A percentile compares a stretch with the other conserved stretches of the same genome.
Conservation (phyloP, 2,888 invertebrate genomes). For the Tetropium fuscum region DNA sequence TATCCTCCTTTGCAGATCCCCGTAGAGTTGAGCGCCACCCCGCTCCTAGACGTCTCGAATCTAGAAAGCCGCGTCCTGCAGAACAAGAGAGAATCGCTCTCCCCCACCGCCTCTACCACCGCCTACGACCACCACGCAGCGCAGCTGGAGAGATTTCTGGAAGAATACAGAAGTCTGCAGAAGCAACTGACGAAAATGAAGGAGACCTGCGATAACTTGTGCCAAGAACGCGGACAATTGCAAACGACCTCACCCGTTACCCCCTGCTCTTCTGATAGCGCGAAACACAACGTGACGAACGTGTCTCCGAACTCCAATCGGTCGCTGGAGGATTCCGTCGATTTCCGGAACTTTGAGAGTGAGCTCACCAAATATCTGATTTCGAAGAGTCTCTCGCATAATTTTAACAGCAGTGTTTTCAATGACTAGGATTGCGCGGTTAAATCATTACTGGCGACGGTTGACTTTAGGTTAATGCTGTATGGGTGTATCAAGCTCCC, state of each 20-base stretch:
- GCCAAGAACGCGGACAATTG: conserved; percentile 58
- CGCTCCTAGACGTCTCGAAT: conserved; percentile 72
- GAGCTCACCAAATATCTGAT: conserved; percentile 65
- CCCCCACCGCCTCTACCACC: conserved; percentile 42
- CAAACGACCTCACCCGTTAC: conserved; percentile 54
- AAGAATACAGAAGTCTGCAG: conserved; percentile 82
- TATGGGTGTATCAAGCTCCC: too few species aligned
- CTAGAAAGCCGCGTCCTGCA: conserved; percentile 64
- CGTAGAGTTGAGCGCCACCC: conserved; percentile 68
- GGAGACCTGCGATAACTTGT: conserved; percentile 79
- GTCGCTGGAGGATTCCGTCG: conserved; percentile 65
- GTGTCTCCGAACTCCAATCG: conserved; percentile 66
- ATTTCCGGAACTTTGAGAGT: conserved; percentile 69
- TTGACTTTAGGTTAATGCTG: too few species aligned
- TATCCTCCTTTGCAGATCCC: conserved; percentile 8
- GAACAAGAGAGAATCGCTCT: conserved; percentile 43
- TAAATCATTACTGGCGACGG: too few species aligned
- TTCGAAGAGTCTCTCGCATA: conserved; percentile 53
- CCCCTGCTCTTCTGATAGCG: conserved; percentile 19
- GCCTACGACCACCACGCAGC: conserved; percentile 84
- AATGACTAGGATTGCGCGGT: too few species aligned
- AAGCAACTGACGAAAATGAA: conserved; percentile 86
- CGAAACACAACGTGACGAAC: conserved; percentile 42
- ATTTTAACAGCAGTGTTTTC: conserved; percentile 46
- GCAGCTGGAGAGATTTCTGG: conserved; percentile 82